Conservation (phyloP, 2,797 vertebrate species). For the Tarsius wallacei region DNA sequence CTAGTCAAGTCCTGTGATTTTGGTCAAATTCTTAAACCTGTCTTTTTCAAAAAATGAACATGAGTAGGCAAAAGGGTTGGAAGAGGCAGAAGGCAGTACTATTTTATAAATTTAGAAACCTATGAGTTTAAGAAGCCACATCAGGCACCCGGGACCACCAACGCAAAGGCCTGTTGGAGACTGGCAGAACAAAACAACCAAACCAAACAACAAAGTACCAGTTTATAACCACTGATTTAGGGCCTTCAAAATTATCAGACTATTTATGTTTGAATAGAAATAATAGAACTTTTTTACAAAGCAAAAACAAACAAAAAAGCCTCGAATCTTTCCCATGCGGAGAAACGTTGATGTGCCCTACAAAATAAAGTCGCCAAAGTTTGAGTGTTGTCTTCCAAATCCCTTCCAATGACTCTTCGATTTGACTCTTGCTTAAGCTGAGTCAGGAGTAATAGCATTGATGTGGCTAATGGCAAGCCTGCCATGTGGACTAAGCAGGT, state of each 20-base stretch:
- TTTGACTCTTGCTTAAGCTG: background rate
- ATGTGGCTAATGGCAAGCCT: background rate
- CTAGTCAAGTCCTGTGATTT: background rate
- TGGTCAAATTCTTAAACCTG: background rate
- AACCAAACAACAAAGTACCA: background rate
- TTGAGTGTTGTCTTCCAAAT: background rate
- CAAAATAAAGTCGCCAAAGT: background rate
- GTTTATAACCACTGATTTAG: background rate
- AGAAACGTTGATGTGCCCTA: background rate
- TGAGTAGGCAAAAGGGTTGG: background rate
- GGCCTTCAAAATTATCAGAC: background rate
- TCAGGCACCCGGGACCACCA: background rate
- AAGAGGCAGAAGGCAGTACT: background rate
- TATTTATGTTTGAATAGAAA: constrained; percentile 33
- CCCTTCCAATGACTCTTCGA: background rate
- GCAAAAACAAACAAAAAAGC: background rate
- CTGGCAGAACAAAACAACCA: background rate
- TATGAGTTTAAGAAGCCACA: background rate
- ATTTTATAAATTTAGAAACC: background rate
- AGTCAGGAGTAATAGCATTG: background rate
- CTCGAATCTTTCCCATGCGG: background rate
- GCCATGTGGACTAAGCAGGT: background rate
- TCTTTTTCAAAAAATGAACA: background rate
- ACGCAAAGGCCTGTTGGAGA: background rate
- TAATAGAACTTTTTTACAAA: background rate